phyloP scores from a whole-genome alignment of 2,797 vertebrate species.

The Harpagifer antarcticus region DNA sequence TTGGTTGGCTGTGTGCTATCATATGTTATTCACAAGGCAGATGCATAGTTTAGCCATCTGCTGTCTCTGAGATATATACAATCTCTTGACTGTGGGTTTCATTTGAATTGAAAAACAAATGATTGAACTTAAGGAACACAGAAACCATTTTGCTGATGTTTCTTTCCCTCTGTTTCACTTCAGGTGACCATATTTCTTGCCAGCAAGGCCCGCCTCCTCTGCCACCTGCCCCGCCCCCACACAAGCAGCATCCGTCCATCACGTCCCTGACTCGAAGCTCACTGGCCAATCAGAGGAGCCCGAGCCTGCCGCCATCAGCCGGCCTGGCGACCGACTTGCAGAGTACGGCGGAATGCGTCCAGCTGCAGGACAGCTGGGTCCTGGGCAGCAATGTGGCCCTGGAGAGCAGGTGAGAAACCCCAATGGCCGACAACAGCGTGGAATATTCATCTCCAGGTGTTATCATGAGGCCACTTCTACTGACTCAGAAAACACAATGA shows the following conservation, averaged over 20 bases:
- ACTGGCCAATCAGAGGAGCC: constrained; percentile 97
- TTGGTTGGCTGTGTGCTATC: constrained; percentile 43
- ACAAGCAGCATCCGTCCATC: constrained; percentile 96
- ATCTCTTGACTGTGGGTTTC: background rate
- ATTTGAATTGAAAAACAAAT: constrained; percentile 33
- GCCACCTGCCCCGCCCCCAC: constrained; percentile 92
- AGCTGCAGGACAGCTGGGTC: constrained; percentile 99
- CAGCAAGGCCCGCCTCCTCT: constrained; percentile 93
- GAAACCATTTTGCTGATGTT: constrained; percentile 44
- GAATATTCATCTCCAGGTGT: constrained; percentile 39
- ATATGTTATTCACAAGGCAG: constrained; percentile 50
- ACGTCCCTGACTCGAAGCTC: constrained; percentile 97
- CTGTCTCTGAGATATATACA: constrained; percentile 5
- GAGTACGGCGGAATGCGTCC: constrained; percentile 99
- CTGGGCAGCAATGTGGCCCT: constrained; percentile 99
- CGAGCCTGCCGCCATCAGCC: constrained; percentile 95
- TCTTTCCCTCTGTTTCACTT: constrained; percentile 37
- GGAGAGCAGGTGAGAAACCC: constrained; percentile 95
- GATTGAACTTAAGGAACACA: background rate
- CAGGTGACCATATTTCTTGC: constrained; percentile 91
- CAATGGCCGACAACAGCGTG: constrained; percentile 24
- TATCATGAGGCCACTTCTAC: constrained; percentile 23
- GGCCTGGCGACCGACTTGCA: constrained; percentile 98
- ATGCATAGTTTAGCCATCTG: constrained; percentile 53
- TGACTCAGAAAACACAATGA: constrained; percentile 37